These are phyloP conservation scores for Thomomys bottae DNA, from an alignment of 2,113 vertebrate species.

Conservation along the genomic window DNA sequence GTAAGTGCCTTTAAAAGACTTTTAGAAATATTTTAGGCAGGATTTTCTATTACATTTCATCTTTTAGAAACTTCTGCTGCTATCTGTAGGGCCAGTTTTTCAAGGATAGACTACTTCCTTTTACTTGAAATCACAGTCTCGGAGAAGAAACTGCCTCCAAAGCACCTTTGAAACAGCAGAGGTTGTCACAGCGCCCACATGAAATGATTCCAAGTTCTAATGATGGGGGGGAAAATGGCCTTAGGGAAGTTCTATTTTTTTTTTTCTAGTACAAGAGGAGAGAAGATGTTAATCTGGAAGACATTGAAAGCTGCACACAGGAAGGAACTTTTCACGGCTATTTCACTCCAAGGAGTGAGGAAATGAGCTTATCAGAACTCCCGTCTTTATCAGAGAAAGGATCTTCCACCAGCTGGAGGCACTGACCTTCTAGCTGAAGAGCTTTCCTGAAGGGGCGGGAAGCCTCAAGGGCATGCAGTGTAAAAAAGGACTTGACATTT, in stretches of 20 bases:
- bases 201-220: conserved; percentile 29
- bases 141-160: conserved; percentile 32
- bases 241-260: conserved; percentile 77
- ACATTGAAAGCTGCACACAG: conserved; percentile 44
- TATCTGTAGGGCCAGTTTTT: conserved; percentile 64
- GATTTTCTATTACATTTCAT: conserved; percentile 77
- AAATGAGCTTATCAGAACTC: conserved; percentile 80
- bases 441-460: conserved; percentile 44
- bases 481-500: background rate
- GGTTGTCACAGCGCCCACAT: conserved; percentile 15
- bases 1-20: conserved; percentile 81
- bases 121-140: conserved; percentile 59
- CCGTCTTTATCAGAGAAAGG: conserved; percentile 33
- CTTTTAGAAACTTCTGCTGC: conserved; percentile 66
- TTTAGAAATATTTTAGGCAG: conserved; percentile 83
- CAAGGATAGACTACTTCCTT: conserved; percentile 76
- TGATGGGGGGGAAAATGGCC: conserved; percentile 65
- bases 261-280: conserved; percentile 66
- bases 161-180: conserved; percentile 9
- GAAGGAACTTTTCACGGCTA: conserved; percentile 75
- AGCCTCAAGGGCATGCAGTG: conserved; percentile 33
- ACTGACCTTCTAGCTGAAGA: conserved; percentile 58
- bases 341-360: conserved; percentile 75
- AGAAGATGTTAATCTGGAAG: conserved; percentile 58
- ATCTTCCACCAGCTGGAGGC: conserved; percentile 40